These are phyloP conservation scores for Alouatta palliata DNA, from an alignment of 2,113 vertebrate genomes.

Conservation along the genomic window DNA sequence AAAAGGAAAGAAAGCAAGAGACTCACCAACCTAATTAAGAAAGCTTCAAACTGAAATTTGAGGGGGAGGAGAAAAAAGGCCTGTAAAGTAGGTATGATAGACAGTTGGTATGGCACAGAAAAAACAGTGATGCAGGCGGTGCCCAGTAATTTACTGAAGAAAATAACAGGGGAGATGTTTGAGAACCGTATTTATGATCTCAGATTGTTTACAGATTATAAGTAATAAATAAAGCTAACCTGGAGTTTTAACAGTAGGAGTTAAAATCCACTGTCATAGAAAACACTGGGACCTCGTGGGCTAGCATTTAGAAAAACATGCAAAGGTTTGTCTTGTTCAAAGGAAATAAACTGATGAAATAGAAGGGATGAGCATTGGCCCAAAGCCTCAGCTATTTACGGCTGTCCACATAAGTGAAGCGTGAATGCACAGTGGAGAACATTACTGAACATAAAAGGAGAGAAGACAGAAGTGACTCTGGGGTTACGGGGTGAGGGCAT, in stretches of 20 bases:
- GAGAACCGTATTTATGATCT: conserved; percentile 56
- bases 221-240: conserved; percentile 60
- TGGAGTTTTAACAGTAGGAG: conserved; percentile 38
- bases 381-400: neutral
- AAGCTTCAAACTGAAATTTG: conserved; percentile 40
- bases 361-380: neutral
- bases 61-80: neutral
- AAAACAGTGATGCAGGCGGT: neutral
- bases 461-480: neutral
- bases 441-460: neutral
- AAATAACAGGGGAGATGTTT: conserved; percentile 55
- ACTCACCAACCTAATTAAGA: conserved; percentile 18
- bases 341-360: conserved; percentile 1
- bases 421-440: neutral
- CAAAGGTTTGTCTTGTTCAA: conserved; percentile 28
- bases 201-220: conserved; percentile 48
- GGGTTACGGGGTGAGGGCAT: neutral
- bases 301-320: conserved; percentile 39
- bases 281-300: neutral
- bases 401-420: neutral
- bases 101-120: neutral
- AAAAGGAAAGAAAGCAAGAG: neutral
- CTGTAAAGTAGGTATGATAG: conserved; percentile 36
- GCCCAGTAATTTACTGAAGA: conserved; percentile 52
- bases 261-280: neutral